A percentile compares a stretch with the other conserved stretches of the same genome.
phyloP scores from a whole-genome alignment of 1,140 invertebrate species.

The Leguminivora glycinivorella region DNA sequence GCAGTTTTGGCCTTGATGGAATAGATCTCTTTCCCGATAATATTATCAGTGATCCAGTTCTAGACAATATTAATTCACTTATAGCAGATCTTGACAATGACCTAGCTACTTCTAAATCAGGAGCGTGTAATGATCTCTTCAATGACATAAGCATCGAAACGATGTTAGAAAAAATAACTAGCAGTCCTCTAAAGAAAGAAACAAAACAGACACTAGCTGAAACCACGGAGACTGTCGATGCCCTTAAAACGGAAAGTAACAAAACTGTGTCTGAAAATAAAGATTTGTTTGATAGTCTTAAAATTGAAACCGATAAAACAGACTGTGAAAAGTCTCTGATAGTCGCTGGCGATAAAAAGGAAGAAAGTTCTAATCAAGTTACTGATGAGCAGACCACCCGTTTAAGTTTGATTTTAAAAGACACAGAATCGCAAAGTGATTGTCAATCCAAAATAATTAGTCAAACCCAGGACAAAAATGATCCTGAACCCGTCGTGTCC shows the following conservation, averaged over 20 bases:
- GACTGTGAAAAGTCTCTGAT: conserved; percentile 30
- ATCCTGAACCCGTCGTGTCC: conserved; percentile 52
- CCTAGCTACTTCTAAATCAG: conserved; percentile 51
- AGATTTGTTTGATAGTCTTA: conserved; percentile 43
- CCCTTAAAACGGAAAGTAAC: conserved; percentile 30
- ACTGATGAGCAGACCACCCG: background rate
- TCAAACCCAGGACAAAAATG: conserved; percentile 13
- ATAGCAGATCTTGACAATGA: conserved; percentile 68
- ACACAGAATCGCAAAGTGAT: conserved; percentile 8
- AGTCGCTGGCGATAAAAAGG: conserved; percentile 21
- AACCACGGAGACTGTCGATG: conserved; percentile 36
- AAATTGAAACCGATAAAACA: conserved; percentile 16
- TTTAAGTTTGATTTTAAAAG: background rate
- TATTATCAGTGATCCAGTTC: conserved; percentile 52
- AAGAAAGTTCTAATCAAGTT: conserved; percentile 25
- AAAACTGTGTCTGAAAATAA: conserved; percentile 35
- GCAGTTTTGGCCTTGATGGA: conserved; percentile 53
- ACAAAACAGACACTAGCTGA: background rate
- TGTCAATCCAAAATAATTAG: conserved; percentile 8
- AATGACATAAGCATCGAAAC: conserved; percentile 28
- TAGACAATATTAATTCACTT: conserved; percentile 67
- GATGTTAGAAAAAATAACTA: conserved; percentile 23
- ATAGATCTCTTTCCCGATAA: conserved; percentile 63
- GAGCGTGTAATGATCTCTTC: background rate
- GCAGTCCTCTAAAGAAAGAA: conserved; percentile 8